Evolutionary conservation across 2,797 vertebrate species (phyloP).

Genomic region (Pteropus rufus): DNA sequence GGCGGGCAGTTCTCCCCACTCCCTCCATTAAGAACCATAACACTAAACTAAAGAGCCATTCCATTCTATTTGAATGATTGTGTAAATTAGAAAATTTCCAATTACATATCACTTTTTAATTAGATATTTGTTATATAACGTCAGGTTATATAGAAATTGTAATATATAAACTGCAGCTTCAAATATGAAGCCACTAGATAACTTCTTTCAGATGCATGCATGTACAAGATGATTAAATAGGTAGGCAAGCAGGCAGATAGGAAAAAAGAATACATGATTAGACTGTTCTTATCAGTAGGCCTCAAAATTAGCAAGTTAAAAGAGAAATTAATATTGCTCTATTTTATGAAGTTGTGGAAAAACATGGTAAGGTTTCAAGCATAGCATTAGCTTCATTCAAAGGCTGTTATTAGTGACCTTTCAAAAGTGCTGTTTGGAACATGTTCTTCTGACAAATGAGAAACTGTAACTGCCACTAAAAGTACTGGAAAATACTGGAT

Average conservation of each 20-base stretch:
- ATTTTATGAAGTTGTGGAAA: neutral
- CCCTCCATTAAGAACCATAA: neutral
- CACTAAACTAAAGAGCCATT: neutral
- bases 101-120: neutral
- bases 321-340: neutral
- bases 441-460: neutral
- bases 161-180: constrained; percentile 6
- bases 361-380: neutral
- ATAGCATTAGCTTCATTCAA: neutral
- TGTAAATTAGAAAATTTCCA: neutral
- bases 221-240: neutral
- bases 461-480: neutral
- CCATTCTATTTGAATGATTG: neutral
- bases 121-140: neutral
- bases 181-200: neutral
- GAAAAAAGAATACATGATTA: neutral
- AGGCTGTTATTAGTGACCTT: neutral
- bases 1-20: neutral
- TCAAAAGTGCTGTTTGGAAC: neutral
- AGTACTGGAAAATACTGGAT: neutral
- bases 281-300: neutral
- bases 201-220: neutral
- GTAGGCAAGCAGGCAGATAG: neutral
- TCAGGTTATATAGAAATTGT: neutral
- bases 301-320: constrained; percentile 5